Evolutionary conservation across 2,113 vertebrate species (phyloP).

Genomic region (Mystacornis crossleyi): DNA sequence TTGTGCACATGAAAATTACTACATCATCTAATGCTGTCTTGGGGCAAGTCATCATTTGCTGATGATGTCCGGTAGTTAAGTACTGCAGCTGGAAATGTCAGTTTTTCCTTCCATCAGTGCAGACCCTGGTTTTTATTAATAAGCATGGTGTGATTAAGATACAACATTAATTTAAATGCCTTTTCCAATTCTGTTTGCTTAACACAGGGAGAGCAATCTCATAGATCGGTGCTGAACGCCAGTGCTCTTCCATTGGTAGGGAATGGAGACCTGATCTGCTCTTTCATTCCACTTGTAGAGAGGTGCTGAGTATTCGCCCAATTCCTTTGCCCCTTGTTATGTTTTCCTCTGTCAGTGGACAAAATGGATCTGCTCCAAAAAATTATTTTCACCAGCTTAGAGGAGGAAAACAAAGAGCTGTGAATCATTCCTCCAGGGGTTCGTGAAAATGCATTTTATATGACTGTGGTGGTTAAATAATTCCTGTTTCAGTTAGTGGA

Average conservation of each 20-base stretch:
- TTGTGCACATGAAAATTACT: not conserved
- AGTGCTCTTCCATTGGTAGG: fast-evolving
- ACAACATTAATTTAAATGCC: not conserved
- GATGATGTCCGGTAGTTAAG: not conserved
- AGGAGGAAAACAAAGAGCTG: not conserved
- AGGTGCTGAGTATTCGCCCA: not conserved
- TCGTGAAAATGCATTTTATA: not conserved
- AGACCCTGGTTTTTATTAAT: not conserved
- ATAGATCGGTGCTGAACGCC: not conserved
- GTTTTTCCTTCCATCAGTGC: not conserved
- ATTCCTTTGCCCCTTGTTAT: not conserved
- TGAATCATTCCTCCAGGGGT: not conserved
- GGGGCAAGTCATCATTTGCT: not conserved
- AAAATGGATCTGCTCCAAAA: not conserved
- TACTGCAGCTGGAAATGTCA: not conserved
- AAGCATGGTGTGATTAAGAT: not conserved
- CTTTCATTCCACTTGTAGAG: not conserved
- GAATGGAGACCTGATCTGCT: not conserved
- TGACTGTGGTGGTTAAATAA: not conserved
- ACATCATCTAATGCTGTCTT: not conserved
- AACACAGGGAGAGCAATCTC: not conserved
- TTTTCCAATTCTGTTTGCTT: not conserved
- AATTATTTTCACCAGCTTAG: not conserved
- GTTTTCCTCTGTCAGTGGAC: not conserved
- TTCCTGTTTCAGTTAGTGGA: not conserved